Evolutionary conservation across 2,113 vertebrate genomes (phyloP).

Genomic region (Etia nguti): DNA sequence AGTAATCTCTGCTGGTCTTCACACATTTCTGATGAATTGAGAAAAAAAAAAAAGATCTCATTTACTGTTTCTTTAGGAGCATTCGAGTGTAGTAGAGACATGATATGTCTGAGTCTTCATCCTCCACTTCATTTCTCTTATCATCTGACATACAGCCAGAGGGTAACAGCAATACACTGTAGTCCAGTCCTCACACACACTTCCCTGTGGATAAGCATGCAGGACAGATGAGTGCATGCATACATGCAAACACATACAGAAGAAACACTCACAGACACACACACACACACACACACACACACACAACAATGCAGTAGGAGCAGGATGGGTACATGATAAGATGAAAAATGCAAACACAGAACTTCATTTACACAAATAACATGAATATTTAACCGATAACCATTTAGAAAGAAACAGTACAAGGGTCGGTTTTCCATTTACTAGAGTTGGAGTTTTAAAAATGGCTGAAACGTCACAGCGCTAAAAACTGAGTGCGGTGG

Average conservation of each 20-base stretch:
- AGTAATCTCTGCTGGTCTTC: neutral
- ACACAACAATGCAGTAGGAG: neutral
- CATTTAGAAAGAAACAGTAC: neutral
- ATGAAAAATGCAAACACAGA: neutral
- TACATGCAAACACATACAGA: neutral
- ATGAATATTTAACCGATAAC: neutral
- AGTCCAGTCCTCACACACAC: slow-evolving; percentile 75
- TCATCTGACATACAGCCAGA: slow-evolving; percentile 77
- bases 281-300: neutral
- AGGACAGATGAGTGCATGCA: neutral
- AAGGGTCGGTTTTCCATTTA: neutral
- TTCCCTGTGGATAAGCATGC: slow-evolving; percentile 60
- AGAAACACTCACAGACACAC: neutral
- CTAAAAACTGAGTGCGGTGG: neutral
- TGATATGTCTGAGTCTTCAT: slow-evolving; percentile 70
- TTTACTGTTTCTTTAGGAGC: slow-evolving; percentile 34
- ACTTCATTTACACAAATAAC: neutral
- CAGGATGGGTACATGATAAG: neutral
- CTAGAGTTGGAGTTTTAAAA: neutral
- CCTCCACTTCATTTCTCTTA: slow-evolving; percentile 73
- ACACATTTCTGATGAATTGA: neutral
- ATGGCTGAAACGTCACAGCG: neutral
- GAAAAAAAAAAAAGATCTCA: neutral
- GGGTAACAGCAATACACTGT: slow-evolving; percentile 76
- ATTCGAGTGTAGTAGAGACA: slow-evolving; percentile 61